These are phyloP conservation scores for Ameiurus melas DNA, from an alignment of 2,113 vertebrate genomes.

Conservation along the genomic window DNA sequence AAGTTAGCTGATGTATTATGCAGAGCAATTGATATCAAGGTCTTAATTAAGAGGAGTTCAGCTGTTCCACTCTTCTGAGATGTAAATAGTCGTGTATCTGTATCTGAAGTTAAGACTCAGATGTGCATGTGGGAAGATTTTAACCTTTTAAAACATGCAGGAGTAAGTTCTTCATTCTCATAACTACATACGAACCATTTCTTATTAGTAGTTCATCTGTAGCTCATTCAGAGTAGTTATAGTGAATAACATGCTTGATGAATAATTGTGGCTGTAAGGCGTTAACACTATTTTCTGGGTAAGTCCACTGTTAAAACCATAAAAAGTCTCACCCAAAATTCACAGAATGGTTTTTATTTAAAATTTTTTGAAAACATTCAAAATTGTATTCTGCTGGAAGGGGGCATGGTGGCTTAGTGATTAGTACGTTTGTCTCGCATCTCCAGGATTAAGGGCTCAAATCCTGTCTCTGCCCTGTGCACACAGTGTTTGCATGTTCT, in stretches of 20 bases:
- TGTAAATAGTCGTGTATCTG: background rate
- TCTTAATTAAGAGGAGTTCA: conserved; percentile 30
- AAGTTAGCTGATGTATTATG: conserved; percentile 35
- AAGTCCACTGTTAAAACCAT: background rate
- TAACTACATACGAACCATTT: background rate
- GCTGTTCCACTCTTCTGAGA: background rate
- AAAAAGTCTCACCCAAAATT: background rate
- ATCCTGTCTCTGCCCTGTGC: too few species aligned
- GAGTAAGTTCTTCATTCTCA: background rate
- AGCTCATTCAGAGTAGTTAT: background rate
- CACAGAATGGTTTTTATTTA: background rate
- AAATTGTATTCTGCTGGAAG: background rate
- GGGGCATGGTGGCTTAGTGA: too few species aligned
- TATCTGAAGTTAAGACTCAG: background rate
- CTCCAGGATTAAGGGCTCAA: too few species aligned
- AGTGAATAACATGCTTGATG: background rate
- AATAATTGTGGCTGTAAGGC: background rate
- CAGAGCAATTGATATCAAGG: conserved; percentile 26
- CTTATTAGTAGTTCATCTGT: background rate
- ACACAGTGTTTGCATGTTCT: too few species aligned
- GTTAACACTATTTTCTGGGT: background rate
- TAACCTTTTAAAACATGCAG: background rate
- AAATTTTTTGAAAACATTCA: too few species aligned
- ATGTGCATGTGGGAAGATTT: background rate
- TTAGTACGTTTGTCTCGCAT: too few species aligned